These are phyloP conservation scores for Threskiornis aethiopicus DNA, from an alignment of 2,797 vertebrate genomes.

Conservation along the genomic window DNA sequence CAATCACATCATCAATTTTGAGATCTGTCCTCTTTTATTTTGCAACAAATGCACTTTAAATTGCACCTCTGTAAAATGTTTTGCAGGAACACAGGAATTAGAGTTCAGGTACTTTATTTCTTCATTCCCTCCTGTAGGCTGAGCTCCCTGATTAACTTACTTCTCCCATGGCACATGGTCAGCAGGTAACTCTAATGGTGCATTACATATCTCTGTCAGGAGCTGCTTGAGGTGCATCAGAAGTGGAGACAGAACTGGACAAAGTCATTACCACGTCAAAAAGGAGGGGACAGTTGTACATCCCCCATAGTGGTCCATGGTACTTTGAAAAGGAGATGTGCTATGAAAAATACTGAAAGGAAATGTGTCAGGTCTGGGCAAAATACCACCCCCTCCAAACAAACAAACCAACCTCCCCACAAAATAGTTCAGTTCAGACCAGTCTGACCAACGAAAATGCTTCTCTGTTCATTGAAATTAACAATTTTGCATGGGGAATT, in stretches of 20 bases:
- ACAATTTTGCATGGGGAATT: neutral
- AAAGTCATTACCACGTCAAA: neutral
- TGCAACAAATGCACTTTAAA: neutral
- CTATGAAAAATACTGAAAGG: neutral
- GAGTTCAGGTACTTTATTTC: neutral
- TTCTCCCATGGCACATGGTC: neutral
- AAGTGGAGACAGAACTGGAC: neutral
- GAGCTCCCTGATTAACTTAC: neutral
- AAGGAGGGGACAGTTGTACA: neutral
- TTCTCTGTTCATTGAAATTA: neutral
- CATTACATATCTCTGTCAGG: neutral
- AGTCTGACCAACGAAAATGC: neutral
- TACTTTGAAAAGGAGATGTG: neutral
- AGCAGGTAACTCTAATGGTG: neutral
- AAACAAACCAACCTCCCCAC: neutral
- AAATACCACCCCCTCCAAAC: neutral
- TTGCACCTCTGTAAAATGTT: accelerated
- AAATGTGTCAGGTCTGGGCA: neutral
- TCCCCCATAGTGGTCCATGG: neutral
- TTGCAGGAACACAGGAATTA: neutral
- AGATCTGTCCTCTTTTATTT: neutral
- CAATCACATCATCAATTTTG: neutral
- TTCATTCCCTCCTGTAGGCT: neutral
- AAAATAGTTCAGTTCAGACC: neutral
- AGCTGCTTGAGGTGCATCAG: neutral